Percentiles rank a stretch among this genome's conserved stretches.
Evolutionary conservation across 2,797 vertebrate genomes (phyloP).

Genomic region (Lophura swinhoii): DNA sequence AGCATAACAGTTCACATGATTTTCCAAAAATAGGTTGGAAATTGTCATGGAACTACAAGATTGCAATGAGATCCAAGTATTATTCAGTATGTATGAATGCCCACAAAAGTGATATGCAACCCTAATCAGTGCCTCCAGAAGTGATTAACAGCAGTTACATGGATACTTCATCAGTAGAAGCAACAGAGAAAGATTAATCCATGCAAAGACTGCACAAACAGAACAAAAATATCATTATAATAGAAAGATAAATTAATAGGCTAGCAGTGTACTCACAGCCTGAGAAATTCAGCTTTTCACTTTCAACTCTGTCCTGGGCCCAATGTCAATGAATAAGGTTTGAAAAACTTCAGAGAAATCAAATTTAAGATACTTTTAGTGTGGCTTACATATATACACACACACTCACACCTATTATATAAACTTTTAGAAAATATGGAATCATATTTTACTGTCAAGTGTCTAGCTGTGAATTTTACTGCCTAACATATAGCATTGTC

Average conservation of each 20-base stretch:
- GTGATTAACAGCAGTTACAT: background rate
- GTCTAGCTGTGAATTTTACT: background rate
- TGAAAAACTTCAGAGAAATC: background rate
- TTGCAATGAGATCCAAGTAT: background rate
- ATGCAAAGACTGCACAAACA: background rate
- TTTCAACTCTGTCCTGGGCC: background rate
- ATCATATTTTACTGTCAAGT: background rate
- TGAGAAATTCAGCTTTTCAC: background rate
- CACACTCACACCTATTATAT: background rate
- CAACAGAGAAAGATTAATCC: background rate
- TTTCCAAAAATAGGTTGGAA: background rate
- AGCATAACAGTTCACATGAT: background rate
- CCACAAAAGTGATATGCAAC: background rate
- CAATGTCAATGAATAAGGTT: background rate
- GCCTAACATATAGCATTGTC: background rate
- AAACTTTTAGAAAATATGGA: background rate
- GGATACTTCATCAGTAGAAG: background rate
- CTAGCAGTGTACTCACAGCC: background rate
- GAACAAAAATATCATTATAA: background rate
- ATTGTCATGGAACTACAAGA: background rate
- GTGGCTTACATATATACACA: background rate
- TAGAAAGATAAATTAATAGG: background rate
- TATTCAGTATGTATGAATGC: background rate
- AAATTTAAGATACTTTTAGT: background rate
- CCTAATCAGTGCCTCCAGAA: background rate